Evolutionary conservation across 2,113 vertebrate genomes (phyloP), one percentile per base, ranked within the genome.

Genomic region (Epinephelus moara): DNA sequence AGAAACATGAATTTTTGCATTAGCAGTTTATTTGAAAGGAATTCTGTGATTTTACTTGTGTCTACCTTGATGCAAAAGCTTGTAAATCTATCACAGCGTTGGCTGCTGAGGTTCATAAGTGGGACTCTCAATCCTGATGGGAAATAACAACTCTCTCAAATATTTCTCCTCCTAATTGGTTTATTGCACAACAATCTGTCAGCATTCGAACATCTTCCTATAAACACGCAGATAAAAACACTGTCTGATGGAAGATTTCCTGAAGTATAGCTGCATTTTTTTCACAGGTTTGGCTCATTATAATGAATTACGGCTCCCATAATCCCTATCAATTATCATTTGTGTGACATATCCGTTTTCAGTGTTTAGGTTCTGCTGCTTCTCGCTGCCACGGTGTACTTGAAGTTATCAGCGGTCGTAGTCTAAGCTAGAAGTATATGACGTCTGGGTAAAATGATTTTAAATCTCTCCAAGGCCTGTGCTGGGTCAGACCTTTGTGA

Each of bases 351-450:
- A 72, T 89, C 59, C 80, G 88, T 85, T 85, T 77, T 57, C 73
- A 23, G 64, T 94, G 94, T 95, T 95, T 95, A 92, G 88, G 88
- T 95, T 92, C 49, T 45, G 72, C 63, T 21, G 74, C 90, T 86
- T 89, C 90, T 85, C 72, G 69, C 82, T 94, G 87, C 89, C 84
- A 88, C 70, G 9, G 76, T 81, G 90, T 94, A 91, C 94, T 94
- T 90, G 87, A 88, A 78, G 68, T 93, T 95, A 95, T 96, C 95
- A 82, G 81, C 14, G 49, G 59, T 50, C 49, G 84, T 95, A 95
- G 95, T 93, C 95, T 94, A 96, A 95, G 91, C 95, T 94, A 21
- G 33, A 81, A 55, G 77, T 87, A 70, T 75, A 21, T 94, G 94
- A 95, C 94, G 91, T 94, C 93, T 77, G 77, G 64, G 73, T 14